Percentiles rank a stretch among this genome's conserved stretches.
Evolutionary conservation across 2,797 vertebrate species (phyloP).

Genomic region (Onychomys torridus): DNA sequence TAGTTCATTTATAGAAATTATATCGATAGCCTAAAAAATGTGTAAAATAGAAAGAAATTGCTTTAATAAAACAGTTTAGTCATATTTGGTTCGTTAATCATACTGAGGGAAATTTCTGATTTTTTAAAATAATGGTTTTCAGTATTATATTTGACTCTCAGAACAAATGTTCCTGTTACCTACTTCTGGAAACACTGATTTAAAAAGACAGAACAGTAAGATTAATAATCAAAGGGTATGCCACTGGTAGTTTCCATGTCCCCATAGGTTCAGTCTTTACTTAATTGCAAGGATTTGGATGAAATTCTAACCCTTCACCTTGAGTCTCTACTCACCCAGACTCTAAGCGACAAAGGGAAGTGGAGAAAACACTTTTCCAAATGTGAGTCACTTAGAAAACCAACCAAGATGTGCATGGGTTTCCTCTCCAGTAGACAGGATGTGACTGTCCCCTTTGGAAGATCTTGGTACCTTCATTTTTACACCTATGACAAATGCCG

Average conservation of each 20-base stretch:
- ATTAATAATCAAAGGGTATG: constrained; percentile 56
- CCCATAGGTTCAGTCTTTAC: not conserved
- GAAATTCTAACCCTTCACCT: not conserved
- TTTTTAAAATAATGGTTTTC: constrained; percentile 9
- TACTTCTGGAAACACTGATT: constrained; percentile 49
- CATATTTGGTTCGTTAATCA: constrained; percentile 18
- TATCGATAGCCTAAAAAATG: not conserved
- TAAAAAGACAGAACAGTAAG: constrained; percentile 43
- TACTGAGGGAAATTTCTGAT: not conserved
- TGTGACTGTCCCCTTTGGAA: not conserved
- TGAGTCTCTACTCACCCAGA: not conserved
- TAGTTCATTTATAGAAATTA: not conserved
- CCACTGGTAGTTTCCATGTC: not conserved
- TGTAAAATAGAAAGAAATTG: not conserved
- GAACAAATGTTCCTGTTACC: not conserved
- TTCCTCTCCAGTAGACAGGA: not conserved
- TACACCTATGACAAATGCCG: constrained; percentile 10
- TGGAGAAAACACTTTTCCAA: not conserved
- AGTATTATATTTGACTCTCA: constrained; percentile 21
- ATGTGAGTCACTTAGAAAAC: constrained; percentile 40
- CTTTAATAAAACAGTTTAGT: not conserved
- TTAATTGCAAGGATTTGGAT: constrained; percentile 51
- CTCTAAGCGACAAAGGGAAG: not conserved
- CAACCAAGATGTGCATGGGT: not conserved
- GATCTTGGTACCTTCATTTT: not conserved